These are phyloP conservation scores for Bombylius major DNA, from an alignment of 2,888 invertebrate species.

Conservation along the genomic window DNA sequence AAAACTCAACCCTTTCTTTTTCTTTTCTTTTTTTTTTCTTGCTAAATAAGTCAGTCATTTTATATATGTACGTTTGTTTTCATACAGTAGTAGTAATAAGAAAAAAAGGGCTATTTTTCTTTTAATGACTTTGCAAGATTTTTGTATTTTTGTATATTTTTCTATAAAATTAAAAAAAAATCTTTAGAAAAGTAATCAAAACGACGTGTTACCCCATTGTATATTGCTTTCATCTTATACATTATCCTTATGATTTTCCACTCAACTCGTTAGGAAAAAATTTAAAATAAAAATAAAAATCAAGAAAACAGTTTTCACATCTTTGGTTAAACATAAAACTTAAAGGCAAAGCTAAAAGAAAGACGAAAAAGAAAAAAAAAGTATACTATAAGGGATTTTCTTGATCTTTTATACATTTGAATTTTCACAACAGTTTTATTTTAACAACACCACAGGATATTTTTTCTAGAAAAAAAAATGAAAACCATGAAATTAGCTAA, in stretches of 20 bases:
- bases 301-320: not conserved
- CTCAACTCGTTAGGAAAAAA: not conserved
- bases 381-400: too few species aligned
- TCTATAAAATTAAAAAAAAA: not conserved
- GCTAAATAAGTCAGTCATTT: too few species aligned
- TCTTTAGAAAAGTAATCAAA: not conserved
- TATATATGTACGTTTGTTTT: constrained; percentile 2
- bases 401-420: too few species aligned
- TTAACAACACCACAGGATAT: too few species aligned
- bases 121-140: not conserved
- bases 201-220: not conserved
- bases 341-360: too few species aligned
- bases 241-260: not conserved
- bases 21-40: too few species aligned
- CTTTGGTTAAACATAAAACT: not conserved
- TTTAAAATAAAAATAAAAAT: too few species aligned
- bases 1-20: constrained; percentile 14
- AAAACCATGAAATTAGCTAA: too few species aligned
- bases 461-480: too few species aligned
- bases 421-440: too few species aligned
- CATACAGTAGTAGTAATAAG: too few species aligned
- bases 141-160: not conserved
- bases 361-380: too few species aligned
- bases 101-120: constrained; percentile 5
- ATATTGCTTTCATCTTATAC: not conserved